Evolutionary conservation across 1,140 invertebrate genomes (phyloP).

Genomic region (Ceratina australensis): DNA sequence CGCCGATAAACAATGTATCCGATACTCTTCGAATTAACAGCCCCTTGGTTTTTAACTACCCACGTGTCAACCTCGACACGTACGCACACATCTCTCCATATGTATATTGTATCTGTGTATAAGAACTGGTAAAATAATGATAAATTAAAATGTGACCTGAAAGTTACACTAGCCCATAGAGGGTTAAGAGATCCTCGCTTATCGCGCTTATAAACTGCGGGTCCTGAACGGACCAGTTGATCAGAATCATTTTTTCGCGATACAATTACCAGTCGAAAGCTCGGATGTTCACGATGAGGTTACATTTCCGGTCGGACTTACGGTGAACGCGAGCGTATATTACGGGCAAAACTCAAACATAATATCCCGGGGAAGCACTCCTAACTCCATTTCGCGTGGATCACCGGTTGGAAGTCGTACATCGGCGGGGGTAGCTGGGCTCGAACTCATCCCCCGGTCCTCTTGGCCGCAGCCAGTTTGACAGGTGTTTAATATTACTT

Average conservation of each 20-base stretch:
- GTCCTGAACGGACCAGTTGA: no score
- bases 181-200: no score
- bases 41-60: no score
- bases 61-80: no score
- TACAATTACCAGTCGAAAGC: conserved; percentile 11
- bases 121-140: no score
- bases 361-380: conserved; percentile 69
- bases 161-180: no score
- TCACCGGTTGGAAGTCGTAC: conserved; percentile 16
- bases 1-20: no score
- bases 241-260: background rate
- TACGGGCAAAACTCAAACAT: conserved; percentile 69
- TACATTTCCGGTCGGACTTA: conserved; percentile 31
- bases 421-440: background rate
- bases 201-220: no score
- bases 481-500: conserved; percentile 71
- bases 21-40: no score
- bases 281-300: background rate
- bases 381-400: conserved; percentile 63
- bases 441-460: background rate
- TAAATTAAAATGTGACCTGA: no score
- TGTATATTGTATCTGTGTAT: no score
- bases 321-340: conserved; percentile 58
- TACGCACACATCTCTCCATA: no score
- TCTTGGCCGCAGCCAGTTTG: conserved; percentile 53